Conservation (phyloP, 2,888 invertebrate genomes). For the Thysanoteuthis rhombus region DNA sequence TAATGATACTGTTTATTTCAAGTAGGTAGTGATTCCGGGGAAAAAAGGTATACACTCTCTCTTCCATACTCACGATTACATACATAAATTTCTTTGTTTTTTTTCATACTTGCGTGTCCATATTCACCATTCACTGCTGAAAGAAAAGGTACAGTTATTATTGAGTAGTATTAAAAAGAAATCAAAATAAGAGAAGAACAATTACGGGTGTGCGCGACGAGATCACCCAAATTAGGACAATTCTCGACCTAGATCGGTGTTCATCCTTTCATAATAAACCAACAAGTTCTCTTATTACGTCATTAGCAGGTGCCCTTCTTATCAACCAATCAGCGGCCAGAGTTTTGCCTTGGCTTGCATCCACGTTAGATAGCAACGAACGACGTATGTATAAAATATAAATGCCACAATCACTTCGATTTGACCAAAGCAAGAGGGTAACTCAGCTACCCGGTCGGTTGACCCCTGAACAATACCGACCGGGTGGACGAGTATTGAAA, state of each 20-base stretch:
- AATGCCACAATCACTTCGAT: background rate
- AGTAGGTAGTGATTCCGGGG: too few species aligned
- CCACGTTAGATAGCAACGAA: slow-evolving; percentile 12
- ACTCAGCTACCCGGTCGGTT: background rate
- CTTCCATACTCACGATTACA: too few species aligned
- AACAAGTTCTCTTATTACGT: slow-evolving; percentile 12
- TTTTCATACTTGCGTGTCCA: too few species aligned
- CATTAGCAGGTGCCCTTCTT: slow-evolving; percentile 12
- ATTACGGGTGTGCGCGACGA: background rate
- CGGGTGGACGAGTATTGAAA: background rate
- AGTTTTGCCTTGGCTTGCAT: background rate
- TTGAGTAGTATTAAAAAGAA: background rate
- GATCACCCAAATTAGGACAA: background rate
- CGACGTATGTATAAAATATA: slow-evolving; percentile 12
- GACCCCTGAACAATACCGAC: background rate
- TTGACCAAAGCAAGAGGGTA: background rate
- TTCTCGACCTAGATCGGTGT: background rate
- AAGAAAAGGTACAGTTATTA: background rate
- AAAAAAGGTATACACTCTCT: too few species aligned
- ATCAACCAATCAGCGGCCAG: background rate
- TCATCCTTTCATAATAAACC: slow-evolving; percentile 12
- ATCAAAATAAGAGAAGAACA: background rate
- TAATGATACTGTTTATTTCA: too few species aligned
- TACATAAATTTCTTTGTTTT: too few species aligned
- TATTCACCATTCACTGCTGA: too few species aligned